Conservation (phyloP, 2,888 invertebrate species). For the Parnassius orleans region DNA sequence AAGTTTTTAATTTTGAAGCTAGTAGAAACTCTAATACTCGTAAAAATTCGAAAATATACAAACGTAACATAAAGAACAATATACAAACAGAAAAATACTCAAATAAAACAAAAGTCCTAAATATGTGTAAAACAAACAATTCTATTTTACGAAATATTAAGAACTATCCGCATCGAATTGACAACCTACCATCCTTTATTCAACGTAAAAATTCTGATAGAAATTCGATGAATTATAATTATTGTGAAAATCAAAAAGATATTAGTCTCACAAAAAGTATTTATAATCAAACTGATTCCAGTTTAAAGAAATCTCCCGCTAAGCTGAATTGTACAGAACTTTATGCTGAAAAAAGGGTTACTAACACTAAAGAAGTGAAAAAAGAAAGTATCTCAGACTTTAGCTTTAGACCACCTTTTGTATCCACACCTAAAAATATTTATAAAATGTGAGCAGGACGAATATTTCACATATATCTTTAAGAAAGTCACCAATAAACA, state of each 20-base stretch:
- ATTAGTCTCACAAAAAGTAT: not conserved
- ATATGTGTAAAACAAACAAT: not conserved
- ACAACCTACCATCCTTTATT: constrained; percentile 1
- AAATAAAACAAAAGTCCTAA: not conserved
- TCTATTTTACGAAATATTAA: not conserved
- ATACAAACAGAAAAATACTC: not conserved
- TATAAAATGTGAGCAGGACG: constrained; percentile 12
- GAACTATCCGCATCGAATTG: not conserved
- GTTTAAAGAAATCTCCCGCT: not conserved
- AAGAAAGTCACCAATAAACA: constrained; percentile 5
- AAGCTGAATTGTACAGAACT: not conserved
- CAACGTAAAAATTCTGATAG: not conserved
- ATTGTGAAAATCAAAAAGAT: not conserved
- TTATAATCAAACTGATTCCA: not conserved
- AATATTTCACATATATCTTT: not conserved
- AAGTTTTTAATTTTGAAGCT: constrained; percentile 43
- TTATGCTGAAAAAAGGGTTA: not conserved
- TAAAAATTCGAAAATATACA: not conserved
- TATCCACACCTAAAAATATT: constrained; percentile 53
- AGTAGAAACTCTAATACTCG: constrained; percentile 9
- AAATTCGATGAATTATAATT: not conserved
- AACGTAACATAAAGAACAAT: not conserved
- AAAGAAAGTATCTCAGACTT: constrained; percentile 38
- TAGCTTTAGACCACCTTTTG: constrained; percentile 49
- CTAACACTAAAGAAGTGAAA: constrained; percentile 9